Evolutionary conservation across 2,797 vertebrate species (phyloP).

Genomic region (Aselliscus stoliczkanus): DNA sequence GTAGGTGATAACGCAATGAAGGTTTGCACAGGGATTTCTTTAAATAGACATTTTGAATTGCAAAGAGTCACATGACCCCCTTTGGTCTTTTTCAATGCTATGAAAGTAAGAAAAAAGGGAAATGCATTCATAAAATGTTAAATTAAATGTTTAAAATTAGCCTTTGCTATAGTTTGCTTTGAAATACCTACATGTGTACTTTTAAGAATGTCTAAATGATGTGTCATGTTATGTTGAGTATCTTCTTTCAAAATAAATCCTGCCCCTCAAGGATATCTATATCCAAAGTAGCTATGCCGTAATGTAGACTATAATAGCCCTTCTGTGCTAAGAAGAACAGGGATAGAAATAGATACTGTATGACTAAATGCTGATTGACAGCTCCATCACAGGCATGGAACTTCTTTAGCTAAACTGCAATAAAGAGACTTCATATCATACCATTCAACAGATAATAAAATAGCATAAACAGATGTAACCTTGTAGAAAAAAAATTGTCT

Average conservation of each 20-base stretch:
- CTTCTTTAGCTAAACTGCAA: conserved; percentile 81
- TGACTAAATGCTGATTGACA: conserved; percentile 87
- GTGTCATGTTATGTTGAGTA: conserved; percentile 82
- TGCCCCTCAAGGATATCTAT: conserved; percentile 85
- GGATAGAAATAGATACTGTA: conserved; percentile 86
- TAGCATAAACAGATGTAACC: conserved; percentile 80
- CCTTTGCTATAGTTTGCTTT: conserved; percentile 70
- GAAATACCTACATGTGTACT: conserved; percentile 77
- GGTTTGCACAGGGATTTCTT: conserved; percentile 14
- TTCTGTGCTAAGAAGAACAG: conserved; percentile 83
- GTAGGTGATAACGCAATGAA: conserved; percentile 41
- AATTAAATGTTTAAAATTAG: conserved; percentile 66
- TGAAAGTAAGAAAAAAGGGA: conserved; percentile 43
- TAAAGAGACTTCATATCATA: conserved; percentile 81
- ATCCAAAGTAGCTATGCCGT: conserved; percentile 80
- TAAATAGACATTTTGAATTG: conserved; percentile 36
- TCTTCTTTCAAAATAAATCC: conserved; percentile 86
- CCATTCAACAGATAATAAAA: conserved; percentile 80
- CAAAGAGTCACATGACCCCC: not conserved
- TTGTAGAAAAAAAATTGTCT: conserved; percentile 66
- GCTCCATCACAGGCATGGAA: conserved; percentile 72
- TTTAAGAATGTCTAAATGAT: conserved; percentile 80
- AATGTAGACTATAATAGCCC: conserved; percentile 87
- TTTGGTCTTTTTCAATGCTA: conserved; percentile 20
- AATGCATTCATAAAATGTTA: conserved; percentile 47